These are phyloP conservation scores for Kradibia gibbosae DNA, from an alignment of 1,140 invertebrate species.

Conservation along the genomic window DNA sequence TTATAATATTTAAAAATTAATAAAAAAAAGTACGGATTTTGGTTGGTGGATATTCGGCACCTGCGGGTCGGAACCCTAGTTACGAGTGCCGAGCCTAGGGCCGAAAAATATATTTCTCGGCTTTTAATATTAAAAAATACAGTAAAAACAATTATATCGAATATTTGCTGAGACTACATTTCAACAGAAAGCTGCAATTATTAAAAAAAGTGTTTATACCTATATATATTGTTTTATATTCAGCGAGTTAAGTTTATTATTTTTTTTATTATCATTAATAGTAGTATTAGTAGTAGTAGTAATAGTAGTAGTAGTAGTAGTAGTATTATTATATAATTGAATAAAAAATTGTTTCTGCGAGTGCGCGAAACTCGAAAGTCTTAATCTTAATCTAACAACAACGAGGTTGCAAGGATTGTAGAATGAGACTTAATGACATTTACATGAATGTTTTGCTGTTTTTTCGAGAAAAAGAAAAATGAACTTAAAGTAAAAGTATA, in stretches of 20 bases:
- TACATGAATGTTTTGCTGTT: conserved; percentile 46
- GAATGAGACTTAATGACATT: conserved; percentile 32
- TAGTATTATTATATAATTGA: conserved; percentile 45
- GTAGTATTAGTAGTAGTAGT: not conserved
- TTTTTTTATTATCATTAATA: conserved; percentile 48
- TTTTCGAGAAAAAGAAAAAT: conserved; percentile 39
- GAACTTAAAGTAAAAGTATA: conserved; percentile 5
- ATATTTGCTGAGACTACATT: conserved; percentile 22
- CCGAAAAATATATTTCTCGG: conserved; percentile 66
- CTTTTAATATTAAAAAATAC: conserved; percentile 49
- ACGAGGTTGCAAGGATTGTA: conserved; percentile 26
- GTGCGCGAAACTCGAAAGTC: conserved; percentile 16
- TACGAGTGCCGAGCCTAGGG: conserved; percentile 74
- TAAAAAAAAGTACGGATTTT: conserved; percentile 66
- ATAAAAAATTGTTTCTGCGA: conserved; percentile 44
- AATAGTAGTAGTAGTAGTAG: not conserved
- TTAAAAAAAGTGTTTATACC: conserved; percentile 18
- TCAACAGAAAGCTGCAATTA: conserved; percentile 14
- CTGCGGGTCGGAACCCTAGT: conserved; percentile 72
- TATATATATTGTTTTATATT: conserved; percentile 37
- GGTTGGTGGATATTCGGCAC: conserved; percentile 68
- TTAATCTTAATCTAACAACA: too few relatives aligned
- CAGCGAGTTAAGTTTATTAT: conserved; percentile 30
- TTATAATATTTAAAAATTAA: conserved; percentile 23
- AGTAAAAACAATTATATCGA: not conserved